These are phyloP conservation scores for Nomada ferruginata DNA, from an alignment of 2,888 invertebrate species.

Conservation along the genomic window DNA sequence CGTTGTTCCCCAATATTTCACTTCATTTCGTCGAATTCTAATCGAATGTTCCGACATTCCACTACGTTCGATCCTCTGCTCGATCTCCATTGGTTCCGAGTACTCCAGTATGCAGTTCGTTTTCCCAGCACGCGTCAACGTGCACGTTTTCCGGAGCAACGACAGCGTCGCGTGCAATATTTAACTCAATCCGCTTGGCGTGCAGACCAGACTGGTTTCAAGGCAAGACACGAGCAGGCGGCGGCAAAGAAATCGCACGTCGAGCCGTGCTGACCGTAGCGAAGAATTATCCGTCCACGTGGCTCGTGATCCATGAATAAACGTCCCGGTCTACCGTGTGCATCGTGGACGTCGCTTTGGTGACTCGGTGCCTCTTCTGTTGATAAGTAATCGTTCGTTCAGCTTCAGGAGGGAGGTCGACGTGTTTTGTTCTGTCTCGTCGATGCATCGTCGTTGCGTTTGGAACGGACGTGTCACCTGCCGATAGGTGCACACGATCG, in stretches of 20 bases:
- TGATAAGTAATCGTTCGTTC: slow-evolving; percentile 60
- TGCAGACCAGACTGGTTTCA: slow-evolving; percentile 50
- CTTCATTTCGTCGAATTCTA: too few relatives aligned
- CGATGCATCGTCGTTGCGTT: background rate
- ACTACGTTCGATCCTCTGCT: background rate
- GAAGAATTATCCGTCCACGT: slow-evolving; percentile 58
- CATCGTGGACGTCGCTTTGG: slow-evolving; percentile 37
- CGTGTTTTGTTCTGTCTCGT: background rate
- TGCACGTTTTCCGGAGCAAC: background rate
- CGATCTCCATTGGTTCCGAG: background rate
- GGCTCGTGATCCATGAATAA: slow-evolving; percentile 64
- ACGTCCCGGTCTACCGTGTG: slow-evolving; percentile 41
- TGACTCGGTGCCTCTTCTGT: slow-evolving; percentile 16
- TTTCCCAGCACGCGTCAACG: background rate
- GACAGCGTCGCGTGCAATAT: slow-evolving; percentile 25
- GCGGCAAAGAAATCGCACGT: slow-evolving; percentile 4
- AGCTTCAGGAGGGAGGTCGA: background rate
- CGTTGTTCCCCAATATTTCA: too few relatives aligned
- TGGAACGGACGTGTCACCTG: slow-evolving; percentile 32
- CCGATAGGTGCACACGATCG: slow-evolving; percentile 36
- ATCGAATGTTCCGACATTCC: too few relatives aligned
- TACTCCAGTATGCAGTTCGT: background rate
- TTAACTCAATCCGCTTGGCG: slow-evolving; percentile 39
- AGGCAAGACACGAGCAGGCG: slow-evolving; percentile 31
- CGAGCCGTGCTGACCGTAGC: slow-evolving; percentile 24